Percentiles rank a stretch among this genome's conserved stretches.
These are phyloP conservation scores for Amphiprion ocellaris DNA, from an alignment of 2,113 vertebrate species.

Conservation along the genomic window DNA sequence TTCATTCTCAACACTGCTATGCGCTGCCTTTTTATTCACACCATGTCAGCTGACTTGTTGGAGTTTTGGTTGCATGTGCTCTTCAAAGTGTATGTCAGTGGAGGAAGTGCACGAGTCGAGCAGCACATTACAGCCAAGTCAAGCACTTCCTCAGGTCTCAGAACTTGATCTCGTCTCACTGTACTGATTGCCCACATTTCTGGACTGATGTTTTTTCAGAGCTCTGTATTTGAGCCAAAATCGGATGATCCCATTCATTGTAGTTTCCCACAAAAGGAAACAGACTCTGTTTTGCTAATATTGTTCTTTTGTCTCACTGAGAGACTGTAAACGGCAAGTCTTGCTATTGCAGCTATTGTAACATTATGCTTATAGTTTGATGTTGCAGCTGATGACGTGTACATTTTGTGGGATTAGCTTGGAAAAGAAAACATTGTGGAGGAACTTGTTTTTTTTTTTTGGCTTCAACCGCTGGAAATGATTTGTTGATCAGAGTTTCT, in stretches of 20 bases:
- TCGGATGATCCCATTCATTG: slow-evolving; percentile 44
- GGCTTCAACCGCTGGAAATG: not conserved
- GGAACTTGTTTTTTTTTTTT: slow-evolving; percentile 14
- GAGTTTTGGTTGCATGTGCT: not conserved
- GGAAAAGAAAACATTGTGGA: not conserved
- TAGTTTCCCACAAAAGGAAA: slow-evolving; percentile 45
- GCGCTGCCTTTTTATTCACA: not conserved
- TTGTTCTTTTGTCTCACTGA: slow-evolving; percentile 49
- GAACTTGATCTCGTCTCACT: slow-evolving; percentile 36
- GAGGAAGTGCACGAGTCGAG: slow-evolving; percentile 63
- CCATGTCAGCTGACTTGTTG: slow-evolving; percentile 26
- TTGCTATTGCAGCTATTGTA: not conserved
- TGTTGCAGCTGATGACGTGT: not conserved
- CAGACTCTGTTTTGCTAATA: slow-evolving; percentile 51
- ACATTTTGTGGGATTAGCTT: not conserved
- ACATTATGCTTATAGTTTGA: not conserved
- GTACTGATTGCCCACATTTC: slow-evolving; percentile 35
- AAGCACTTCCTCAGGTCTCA: slow-evolving; percentile 67
- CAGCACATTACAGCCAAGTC: slow-evolving; percentile 35
- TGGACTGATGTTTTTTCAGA: slow-evolving; percentile 41
- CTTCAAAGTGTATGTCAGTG: slow-evolving; percentile 49
- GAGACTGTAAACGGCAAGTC: not conserved
- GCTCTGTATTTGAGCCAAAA: slow-evolving; percentile 23
- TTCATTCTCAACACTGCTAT: not conserved
- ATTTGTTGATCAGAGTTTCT: not conserved